Evolutionary conservation across 2,797 vertebrate species (phyloP).

Genomic region (Ataeniobius toweri): DNA sequence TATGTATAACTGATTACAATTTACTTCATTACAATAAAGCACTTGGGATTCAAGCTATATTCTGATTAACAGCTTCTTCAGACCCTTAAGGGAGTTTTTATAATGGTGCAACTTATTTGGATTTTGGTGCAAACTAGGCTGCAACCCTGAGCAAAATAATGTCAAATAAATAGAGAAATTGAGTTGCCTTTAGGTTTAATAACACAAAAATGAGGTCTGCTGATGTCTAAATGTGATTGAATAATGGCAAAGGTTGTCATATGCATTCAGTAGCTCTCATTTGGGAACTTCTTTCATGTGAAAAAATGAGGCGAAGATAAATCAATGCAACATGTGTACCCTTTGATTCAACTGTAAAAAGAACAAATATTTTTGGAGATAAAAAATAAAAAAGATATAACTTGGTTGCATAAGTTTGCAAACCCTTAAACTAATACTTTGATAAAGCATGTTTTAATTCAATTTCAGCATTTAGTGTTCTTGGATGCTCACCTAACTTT

Average conservation of each 20-base stretch:
- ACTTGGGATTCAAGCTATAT: constrained; percentile 23
- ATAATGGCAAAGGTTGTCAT: not conserved
- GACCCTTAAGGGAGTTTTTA: constrained; percentile 25
- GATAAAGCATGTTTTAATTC: not conserved
- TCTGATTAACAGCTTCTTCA: constrained; percentile 35
- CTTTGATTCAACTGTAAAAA: not conserved
- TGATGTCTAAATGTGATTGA: not conserved
- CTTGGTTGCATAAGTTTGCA: too few relatives aligned
- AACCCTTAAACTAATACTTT: not conserved
- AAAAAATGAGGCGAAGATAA: not conserved
- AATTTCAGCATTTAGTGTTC: not conserved
- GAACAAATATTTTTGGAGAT: too few relatives aligned
- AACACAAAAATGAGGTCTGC: not conserved
- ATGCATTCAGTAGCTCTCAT: not conserved
- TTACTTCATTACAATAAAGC: constrained; percentile 47
- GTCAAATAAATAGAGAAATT: not conserved
- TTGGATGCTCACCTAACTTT: not conserved
- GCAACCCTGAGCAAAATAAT: not conserved
- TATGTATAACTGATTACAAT: constrained; percentile 55
- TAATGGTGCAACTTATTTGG: constrained; percentile 9
- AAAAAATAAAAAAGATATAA: too few relatives aligned
- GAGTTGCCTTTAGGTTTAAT: not conserved
- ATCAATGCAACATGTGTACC: not conserved
- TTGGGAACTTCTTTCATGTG: not conserved
- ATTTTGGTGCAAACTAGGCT: not conserved